Evolutionary conservation across 2,113 vertebrate species (phyloP), one percentile per base, ranked within the genome.

Genomic region (Choloepus hoffmanni): DNA sequence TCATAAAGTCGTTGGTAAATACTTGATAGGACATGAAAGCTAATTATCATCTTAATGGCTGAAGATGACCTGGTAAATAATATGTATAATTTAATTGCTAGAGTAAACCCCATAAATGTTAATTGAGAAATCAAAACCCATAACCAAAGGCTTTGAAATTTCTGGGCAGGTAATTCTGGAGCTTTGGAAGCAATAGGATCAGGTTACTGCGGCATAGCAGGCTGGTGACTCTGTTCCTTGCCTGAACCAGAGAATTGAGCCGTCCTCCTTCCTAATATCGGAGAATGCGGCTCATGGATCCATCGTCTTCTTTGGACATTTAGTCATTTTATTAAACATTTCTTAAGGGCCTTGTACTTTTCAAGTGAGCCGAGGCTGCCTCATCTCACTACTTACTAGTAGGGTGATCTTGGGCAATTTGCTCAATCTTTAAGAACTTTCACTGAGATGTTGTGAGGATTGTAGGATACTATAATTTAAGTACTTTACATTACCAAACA

Each of bases 31-130:
- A 95, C 15, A 45, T 73, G 30, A 48, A 83, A 97, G 70, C 63
- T 96, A 95, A 97, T 96, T 97, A 95, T 90, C 82, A 86, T 91
- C 73, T 92, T 96, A 96, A 96, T 89, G 96, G 79, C 84, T 70
- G 30, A 96, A 33, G 74, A 93, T 89, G 79, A 89, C 78, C 74
- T 94, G 70, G 68, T 83, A 96, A 93, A 94, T 83, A 89, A 86
- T 81, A 90, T 21, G 36, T 77, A n/a, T 95, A 85, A 97, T 95
- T 96, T 97, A 96, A 96, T 94, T 89, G 48, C 67, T 65, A 92
- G 55, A 73, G 63, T 40, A 85, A 95, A 81, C 60, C n/a, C 23
- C 89, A 67, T 72, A 90, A 89, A 96, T 53, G 45, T 95, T 82
- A 89, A 86, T 86, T 58, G 62, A 96, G 63, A 91, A 96, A 67